Conservation (phyloP, 2,113 vertebrate genomes). For the Rhodinocichla rosea region DNA sequence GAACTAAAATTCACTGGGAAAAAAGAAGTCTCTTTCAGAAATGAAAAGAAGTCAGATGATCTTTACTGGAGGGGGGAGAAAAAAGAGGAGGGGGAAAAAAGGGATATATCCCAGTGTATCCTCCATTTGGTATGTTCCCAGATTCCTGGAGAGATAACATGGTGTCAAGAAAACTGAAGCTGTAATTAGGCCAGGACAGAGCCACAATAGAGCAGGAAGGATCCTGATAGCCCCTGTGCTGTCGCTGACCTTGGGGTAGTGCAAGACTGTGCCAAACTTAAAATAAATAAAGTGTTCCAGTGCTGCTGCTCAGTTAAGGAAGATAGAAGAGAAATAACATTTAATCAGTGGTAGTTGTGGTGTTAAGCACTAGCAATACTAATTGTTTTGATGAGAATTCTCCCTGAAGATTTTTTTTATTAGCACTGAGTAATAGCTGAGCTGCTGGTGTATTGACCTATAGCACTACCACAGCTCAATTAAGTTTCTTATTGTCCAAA, state of each 20-base stretch:
- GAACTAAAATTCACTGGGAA: background rate
- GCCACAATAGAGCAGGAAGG: background rate
- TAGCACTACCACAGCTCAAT: conserved; percentile 22
- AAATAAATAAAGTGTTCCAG: conserved; percentile 23
- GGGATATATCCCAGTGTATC: background rate
- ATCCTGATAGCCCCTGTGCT: background rate
- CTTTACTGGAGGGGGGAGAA: background rate
- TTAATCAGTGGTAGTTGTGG: background rate
- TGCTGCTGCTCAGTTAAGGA: background rate
- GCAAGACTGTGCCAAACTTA: background rate
- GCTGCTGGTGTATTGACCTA: conserved; percentile 8
- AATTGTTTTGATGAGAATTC: conserved; percentile 33
- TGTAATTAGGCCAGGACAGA: conserved; percentile 17
- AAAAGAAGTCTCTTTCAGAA: conserved; percentile 3
- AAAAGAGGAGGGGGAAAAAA: background rate
- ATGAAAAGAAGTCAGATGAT: background rate
- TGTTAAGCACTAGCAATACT: background rate
- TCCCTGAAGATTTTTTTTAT: conserved; percentile 12
- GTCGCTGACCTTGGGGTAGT: background rate
- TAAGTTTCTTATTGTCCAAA: conserved; percentile 55
- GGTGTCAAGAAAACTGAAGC: conserved; percentile 3
- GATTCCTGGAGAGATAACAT: conserved; percentile 30
- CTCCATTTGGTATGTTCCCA: conserved; percentile 22
- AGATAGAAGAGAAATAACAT: conserved; percentile 25
- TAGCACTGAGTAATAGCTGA: conserved; percentile 15